Evolutionary conservation across 2,888 invertebrate species (phyloP).

Genomic region (Pegoplata infirma): DNA sequence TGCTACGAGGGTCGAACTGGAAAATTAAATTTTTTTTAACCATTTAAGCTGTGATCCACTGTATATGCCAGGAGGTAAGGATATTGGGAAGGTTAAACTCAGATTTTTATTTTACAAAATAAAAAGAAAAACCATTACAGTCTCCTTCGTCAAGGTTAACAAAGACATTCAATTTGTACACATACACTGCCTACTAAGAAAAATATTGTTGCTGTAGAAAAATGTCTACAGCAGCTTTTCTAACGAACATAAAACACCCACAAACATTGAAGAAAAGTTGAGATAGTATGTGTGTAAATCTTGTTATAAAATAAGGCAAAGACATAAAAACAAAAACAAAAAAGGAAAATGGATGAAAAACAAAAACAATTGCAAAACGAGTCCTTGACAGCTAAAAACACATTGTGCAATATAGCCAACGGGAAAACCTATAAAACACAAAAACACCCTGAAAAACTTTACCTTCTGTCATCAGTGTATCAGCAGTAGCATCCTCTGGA

Average conservation of each 20-base stretch:
- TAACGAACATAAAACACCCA: background rate
- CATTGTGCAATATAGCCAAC: background rate
- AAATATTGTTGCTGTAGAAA: background rate
- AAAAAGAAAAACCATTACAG: too few species aligned
- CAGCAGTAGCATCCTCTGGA: background rate
- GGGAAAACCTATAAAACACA: background rate
- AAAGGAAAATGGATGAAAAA: background rate
- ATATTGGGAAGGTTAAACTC: too few species aligned
- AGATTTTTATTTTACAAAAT: too few species aligned
- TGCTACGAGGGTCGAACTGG: too few species aligned
- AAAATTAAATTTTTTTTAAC: too few species aligned
- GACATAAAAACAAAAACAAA: background rate
- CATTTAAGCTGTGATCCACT: too few species aligned
- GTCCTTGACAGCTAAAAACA: background rate
- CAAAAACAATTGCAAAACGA: background rate
- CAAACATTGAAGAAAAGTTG: background rate
- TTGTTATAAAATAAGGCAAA: background rate
- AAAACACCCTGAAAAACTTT: background rate
- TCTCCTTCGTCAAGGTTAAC: background rate
- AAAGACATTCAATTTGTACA: background rate
- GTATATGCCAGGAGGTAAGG: too few species aligned
- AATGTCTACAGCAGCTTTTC: background rate
- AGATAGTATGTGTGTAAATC: background rate
- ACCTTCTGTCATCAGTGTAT: too few species aligned
- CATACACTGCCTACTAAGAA: background rate